Evolutionary conservation across 1,140 invertebrate species (phyloP), one percentile per base, ranked within the genome.

Genomic region (Palaemon carinicauda): DNA sequence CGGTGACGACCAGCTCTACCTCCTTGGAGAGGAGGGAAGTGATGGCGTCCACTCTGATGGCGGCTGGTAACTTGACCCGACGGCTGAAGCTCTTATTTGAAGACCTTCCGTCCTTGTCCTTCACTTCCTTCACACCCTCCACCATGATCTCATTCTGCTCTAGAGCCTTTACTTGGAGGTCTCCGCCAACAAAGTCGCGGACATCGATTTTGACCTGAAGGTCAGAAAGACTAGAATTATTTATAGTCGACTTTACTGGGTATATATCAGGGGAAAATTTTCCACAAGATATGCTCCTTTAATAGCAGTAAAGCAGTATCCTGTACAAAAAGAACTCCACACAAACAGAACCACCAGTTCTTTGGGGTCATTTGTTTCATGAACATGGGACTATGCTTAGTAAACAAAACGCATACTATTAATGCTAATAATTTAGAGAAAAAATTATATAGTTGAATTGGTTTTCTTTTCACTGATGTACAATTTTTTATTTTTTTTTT

Each of bases 21-120:
- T 88, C 87, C 24, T 82, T 80, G 24, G 87, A 88, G 51, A 88
- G 60, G 15, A 82, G 65, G 27, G 87, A 85, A 27, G 87, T 88
- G 50, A 88, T 65, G 56, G 75, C 84, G 2, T 80, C 75, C 12
- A 69, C 56, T 21, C 80, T 19, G 1, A 79, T 31, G 19, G 53
- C 33, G n/a, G 21, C 84, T 5, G 65, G 54, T n/a, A 86, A 69
- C 27, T 65, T 78, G 52, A 86, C 31, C 0, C 84, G 84, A 17
- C 79, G 84, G 29, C 71, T 50, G 84, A 86, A 86, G 17, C 78
- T 73, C 24, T 54, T 81, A 12, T 12, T 41, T 9, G 60, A 19
- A n/a, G 60, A 80, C 50, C 69, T 82, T 9, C 41, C 50, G 29
- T 19, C 24, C 21, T 60, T 56, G 19, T 73, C 74, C 24, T 53